Percentiles rank a stretch among this genome's conserved stretches.
Conservation (phyloP, 2,797 vertebrate species). For the Melanotaenia pygmaea region DNA sequence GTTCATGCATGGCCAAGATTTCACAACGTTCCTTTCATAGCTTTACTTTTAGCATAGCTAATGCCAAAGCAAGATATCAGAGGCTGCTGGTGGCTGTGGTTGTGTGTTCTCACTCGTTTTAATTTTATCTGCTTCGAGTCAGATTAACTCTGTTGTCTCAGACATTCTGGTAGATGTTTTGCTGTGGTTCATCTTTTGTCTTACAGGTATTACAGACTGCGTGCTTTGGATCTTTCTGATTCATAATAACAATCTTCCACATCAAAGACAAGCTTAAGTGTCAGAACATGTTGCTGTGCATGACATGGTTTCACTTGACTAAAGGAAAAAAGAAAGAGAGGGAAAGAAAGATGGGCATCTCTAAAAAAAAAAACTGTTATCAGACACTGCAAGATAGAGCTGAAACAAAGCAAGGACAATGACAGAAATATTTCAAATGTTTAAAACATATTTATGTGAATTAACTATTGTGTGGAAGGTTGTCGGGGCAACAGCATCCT, state of each 20-base stretch:
- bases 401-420: background rate
- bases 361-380: background rate
- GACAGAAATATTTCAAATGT: background rate
- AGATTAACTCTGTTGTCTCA: background rate
- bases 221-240: background rate
- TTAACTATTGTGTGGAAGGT: background rate
- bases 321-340: background rate
- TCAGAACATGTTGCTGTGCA: background rate
- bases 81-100: background rate
- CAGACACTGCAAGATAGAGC: background rate
- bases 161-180: background rate
- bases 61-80: background rate
- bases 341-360: background rate
- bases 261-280: background rate
- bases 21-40: background rate
- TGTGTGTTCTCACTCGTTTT: background rate
- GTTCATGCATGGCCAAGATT: background rate
- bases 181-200: background rate
- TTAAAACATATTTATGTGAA: background rate
- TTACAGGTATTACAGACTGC: background rate
- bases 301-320: background rate
- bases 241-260: background rate
- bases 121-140: background rate
- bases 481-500: background rate
- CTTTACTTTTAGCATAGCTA: background rate